Evolutionary conservation across 1,140 invertebrate species (phyloP), one percentile per base, ranked within the genome.

Genomic region (Drosophila sturtevanti): DNA sequence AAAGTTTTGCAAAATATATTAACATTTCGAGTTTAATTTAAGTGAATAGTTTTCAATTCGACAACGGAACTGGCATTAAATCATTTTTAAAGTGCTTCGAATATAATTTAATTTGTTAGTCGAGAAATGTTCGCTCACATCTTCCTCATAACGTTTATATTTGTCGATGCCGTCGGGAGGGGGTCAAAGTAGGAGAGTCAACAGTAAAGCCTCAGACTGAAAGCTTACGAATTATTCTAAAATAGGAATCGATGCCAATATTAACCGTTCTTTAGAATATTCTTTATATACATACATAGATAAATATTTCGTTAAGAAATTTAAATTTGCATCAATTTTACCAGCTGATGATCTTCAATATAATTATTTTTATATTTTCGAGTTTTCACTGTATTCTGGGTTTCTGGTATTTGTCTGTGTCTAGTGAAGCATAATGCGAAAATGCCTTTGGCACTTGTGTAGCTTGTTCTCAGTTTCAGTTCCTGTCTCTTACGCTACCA

Each of bases 21-120:
- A 81, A 73, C 78, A 87, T 68, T 87, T 81, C 72, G 81, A 79
- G 82, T 77, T 87, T 82, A 80, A 78, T 87, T 86, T 71, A 87
- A 86, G 79, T 77, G 77, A 72, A 75, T 75, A 81, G 75, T 72
- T 80, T 68, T 65, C 63, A 63, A 63, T 60, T 68, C 68, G 55
- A 21, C 63, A 51, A 55, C 27, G 56, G 51, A 54, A 68, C 72
- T 56, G 64, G 60, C 73, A 89, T 89, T 89, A 89, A 89, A 89
- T 89, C 77, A 89, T 84, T 77, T 82, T 89, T 77, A 74, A 82
- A 89, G 79, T 89, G 77, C 69, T 74, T 68, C 63, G 62, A 78
- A 79, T 48, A 72, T 82, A 71, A 89, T 89, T 79, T 70, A 80
- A 84, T 89, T 89, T 79, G 77, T 67, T 74, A 68, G 51, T 65